phyloP scores from a whole-genome alignment of 1,140 invertebrate genomes.

The Hyphantria cunea region DNA sequence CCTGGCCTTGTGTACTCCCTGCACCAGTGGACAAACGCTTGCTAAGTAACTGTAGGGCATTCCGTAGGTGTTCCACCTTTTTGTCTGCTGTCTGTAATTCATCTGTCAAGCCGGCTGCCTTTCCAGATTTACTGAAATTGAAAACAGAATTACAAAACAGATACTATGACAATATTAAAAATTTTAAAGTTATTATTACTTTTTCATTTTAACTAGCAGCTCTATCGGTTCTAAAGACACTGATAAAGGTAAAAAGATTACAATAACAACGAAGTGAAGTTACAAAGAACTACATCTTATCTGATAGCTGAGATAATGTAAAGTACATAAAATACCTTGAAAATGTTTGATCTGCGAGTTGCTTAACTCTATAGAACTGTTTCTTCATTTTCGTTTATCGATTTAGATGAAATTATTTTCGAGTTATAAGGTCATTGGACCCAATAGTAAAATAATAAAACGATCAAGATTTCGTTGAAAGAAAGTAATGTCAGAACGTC shows the following conservation, averaged over 20 bases:
- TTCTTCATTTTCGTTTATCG: conserved; percentile 87
- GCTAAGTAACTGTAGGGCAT: conserved; percentile 86
- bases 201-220: conserved; percentile 8
- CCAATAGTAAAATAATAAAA: conserved; percentile 74
- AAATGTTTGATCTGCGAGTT: conserved; percentile 94
- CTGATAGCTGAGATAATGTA: conserved; percentile 59
- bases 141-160: conserved; percentile 13
- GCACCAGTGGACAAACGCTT: conserved; percentile 84
- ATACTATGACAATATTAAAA: not conserved
- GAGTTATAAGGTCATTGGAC: conserved; percentile 77
- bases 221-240: conserved; percentile 11
- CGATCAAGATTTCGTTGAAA: conserved; percentile 72
- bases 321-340: conserved; percentile 85
- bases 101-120: conserved; percentile 92
- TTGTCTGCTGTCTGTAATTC: conserved; percentile 93
- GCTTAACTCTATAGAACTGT: conserved; percentile 93
- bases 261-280: conserved; percentile 28
- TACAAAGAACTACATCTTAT: conserved; percentile 65
- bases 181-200: conserved; percentile 8
- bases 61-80: conserved; percentile 92
- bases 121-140: conserved; percentile 87
- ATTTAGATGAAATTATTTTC: conserved; percentile 55
- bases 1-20: conserved; percentile 81
- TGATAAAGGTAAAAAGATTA: conserved; percentile 27
- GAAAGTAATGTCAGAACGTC: conserved; percentile 76